These are phyloP conservation scores for Oryzias javanicus DNA, from an alignment of 2,113 vertebrate genomes.

Conservation along the genomic window DNA sequence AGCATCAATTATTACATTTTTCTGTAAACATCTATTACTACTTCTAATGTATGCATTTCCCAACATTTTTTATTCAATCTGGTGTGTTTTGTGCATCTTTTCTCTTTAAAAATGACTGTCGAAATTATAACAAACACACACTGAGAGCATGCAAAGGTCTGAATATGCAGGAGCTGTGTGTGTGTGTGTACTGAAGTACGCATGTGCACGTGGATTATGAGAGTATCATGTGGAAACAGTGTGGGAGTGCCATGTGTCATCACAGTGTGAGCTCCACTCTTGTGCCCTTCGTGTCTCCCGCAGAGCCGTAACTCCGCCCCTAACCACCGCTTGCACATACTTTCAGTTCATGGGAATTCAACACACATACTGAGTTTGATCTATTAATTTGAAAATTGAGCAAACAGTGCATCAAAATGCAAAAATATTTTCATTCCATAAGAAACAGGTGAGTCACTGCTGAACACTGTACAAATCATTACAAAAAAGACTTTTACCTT, in stretches of 20 bases:
- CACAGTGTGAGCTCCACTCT: conserved; percentile 67
- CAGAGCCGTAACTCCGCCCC: conserved; percentile 28
- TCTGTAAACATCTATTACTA: no score
- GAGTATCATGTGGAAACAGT: conserved; percentile 47
- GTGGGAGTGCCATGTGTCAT: conserved; percentile 72
- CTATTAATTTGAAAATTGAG: no score
- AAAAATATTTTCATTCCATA: no score
- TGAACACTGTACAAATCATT: no score
- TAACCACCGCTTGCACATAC: conserved; percentile 19
- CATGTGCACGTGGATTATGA: conserved; percentile 2
- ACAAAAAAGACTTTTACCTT: no score
- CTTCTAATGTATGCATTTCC: no score
- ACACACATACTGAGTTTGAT: not conserved
- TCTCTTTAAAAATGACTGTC: not conserved
- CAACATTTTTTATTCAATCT: no score
- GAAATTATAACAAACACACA: conserved; percentile 19
- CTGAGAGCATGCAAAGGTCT: conserved; percentile 26
- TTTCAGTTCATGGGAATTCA: conserved; percentile 12
- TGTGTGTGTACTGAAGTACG: conserved; percentile 12
- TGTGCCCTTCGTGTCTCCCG: conserved; percentile 54
- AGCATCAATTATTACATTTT: no score
- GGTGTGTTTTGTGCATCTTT: no score
- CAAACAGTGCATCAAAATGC: no score
- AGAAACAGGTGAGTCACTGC: no score
- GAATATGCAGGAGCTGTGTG: conserved; percentile 23